A percentile compares a stretch with the other conserved stretches of the same genome.
phyloP scores from a whole-genome alignment of 2,113 vertebrate genomes.

The Macquaria australasica region DNA sequence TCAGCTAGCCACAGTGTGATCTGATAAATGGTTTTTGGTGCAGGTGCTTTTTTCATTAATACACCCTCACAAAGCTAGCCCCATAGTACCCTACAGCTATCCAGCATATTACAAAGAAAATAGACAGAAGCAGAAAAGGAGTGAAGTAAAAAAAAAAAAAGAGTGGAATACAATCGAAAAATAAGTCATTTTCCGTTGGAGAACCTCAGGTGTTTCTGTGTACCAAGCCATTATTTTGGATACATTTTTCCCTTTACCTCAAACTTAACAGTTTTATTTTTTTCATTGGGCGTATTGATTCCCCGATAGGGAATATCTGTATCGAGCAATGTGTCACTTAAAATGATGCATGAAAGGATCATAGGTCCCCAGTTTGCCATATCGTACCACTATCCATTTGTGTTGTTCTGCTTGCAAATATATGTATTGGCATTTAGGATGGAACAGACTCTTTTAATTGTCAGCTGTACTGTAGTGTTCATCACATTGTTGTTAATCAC shows the following conservation, averaged over 20 bases:
- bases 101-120: conserved; percentile 56
- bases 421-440: conserved; percentile 66
- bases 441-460: conserved; percentile 46
- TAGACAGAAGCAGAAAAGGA: conserved; percentile 37
- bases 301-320: conserved; percentile 56
- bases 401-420: conserved; percentile 54
- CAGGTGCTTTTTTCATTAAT: conserved; percentile 67
- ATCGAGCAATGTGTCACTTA: conserved; percentile 75
- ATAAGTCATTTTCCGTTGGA: neutral
- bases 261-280: conserved; percentile 44
- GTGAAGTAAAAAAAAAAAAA: conserved; percentile 41
- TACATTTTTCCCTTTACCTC: conserved; percentile 30
- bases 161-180: conserved; percentile 16
- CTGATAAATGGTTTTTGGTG: conserved; percentile 69
- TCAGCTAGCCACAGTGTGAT: conserved; percentile 53
- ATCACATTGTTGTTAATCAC: conserved; percentile 26
- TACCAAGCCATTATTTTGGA: conserved; percentile 44
- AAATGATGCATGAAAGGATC: conserved; percentile 71
- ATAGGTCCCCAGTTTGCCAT: conserved; percentile 60
- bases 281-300: conserved; percentile 63
- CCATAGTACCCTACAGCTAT: conserved; percentile 57
- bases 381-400: conserved; percentile 58
- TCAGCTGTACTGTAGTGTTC: conserved; percentile 44
- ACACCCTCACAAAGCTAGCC: conserved; percentile 29
- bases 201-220: conserved; percentile 42